phyloP scores from a whole-genome alignment of 2,888 invertebrate species.

The Andricus quercusramuli region DNA sequence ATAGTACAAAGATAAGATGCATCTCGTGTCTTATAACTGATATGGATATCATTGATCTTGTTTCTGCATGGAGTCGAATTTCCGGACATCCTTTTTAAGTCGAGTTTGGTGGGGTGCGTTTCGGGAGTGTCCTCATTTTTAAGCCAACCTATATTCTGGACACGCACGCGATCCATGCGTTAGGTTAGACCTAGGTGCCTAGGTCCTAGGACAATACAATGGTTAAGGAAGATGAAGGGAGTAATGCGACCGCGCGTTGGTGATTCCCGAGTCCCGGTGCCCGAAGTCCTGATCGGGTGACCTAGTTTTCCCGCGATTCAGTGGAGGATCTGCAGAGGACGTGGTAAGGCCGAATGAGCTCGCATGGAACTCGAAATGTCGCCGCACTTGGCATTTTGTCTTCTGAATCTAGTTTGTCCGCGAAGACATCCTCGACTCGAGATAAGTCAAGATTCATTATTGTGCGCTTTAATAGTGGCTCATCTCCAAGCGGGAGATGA shows the following conservation, averaged over 20 bases:
- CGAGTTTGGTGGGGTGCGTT: conserved; percentile 2
- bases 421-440: neutral
- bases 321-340: conserved; percentile 46
- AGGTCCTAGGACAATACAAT: no score
- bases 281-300: conserved; percentile 52
- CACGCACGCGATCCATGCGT: conserved; percentile 24
- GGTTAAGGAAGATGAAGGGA: neutral
- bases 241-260: conserved; percentile 36
- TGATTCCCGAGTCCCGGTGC: conserved; percentile 42
- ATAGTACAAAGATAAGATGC: neutral
- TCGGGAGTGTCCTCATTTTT: conserved; percentile 6
- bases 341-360: conserved; percentile 11
- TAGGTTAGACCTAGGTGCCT: neutral
- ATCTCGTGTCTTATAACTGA: neutral
- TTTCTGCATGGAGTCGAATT: neutral
- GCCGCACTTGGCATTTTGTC: neutral
- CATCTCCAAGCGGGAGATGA: conserved; percentile 54
- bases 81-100: neutral
- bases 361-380: conserved; percentile 14
- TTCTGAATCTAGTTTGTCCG: neutral
- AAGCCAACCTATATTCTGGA: neutral
- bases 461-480: conserved; percentile 8
- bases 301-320: conserved; percentile 54
- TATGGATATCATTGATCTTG: neutral
- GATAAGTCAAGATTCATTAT: conserved; percentile 10